A percentile compares a stretch with the other conserved stretches of the same genome.
These are phyloP conservation scores for Acanthornis magna DNA, from an alignment of 2,797 vertebrate species.

Conservation along the genomic window DNA sequence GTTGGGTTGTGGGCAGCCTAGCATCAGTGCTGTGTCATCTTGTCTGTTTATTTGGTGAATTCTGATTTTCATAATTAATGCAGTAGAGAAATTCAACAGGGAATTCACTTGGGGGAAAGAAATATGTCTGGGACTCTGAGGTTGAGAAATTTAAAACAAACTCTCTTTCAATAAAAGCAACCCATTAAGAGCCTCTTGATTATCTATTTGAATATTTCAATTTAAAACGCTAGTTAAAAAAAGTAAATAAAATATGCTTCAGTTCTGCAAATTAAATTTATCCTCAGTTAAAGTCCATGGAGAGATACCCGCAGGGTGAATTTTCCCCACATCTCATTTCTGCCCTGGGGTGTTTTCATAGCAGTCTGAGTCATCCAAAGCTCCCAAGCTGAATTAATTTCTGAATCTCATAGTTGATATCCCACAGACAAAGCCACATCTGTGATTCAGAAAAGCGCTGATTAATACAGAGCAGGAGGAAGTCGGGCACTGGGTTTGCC, in stretches of 20 bases:
- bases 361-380: conserved; percentile 46
- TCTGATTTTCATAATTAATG: not conserved
- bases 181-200: conserved; percentile 7
- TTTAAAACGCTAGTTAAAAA: conserved; percentile 1
- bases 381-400: conserved; percentile 42
- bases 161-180: not conserved
- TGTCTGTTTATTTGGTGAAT: not conserved
- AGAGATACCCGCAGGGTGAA: conserved; percentile 1
- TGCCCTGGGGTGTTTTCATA: conserved; percentile 42
- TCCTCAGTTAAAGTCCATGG: not conserved
- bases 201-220: conserved; percentile 35
- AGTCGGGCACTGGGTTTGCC: not conserved
- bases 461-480: rapidly evolving
- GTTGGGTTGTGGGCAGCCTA: not conserved
- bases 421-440: not conserved
- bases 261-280: conserved; percentile 30
- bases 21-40: not conserved
- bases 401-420: conserved; percentile 9
- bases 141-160: conserved; percentile 19
- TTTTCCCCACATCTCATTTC: conserved; percentile 10
- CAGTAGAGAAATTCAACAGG: not conserved
- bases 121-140: not conserved
- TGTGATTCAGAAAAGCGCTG: not conserved
- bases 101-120: not conserved
- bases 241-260: conserved; percentile 40